Conservation (phyloP, 1,140 invertebrate species). For the Coelopa frigida region DNA sequence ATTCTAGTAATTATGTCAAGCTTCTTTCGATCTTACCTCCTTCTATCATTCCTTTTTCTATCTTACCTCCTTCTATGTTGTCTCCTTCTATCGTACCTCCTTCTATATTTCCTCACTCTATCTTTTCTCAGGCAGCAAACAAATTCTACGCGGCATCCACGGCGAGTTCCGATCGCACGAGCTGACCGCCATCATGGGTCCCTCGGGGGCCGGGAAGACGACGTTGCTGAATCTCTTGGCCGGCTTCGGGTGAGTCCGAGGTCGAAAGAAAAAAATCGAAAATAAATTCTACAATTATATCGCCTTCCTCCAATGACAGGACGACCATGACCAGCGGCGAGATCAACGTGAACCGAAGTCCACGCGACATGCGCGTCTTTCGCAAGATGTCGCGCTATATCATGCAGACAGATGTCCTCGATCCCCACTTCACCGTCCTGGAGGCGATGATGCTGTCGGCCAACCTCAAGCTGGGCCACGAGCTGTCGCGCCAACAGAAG, state of each 20-base stretch:
- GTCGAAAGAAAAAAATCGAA: background rate
- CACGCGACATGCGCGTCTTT: slow-evolving; percentile 68
- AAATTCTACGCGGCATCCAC: slow-evolving; percentile 29
- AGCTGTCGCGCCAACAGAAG: slow-evolving; percentile 58
- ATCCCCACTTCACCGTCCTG: slow-evolving; percentile 74
- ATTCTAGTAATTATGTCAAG: too few species aligned
- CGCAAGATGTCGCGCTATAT: slow-evolving; percentile 86
- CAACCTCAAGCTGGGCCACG: slow-evolving; percentile 74
- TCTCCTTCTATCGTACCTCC: too few species aligned
- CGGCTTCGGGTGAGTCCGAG: slow-evolving; percentile 67
- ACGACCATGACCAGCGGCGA: slow-evolving; percentile 50
- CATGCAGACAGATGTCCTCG: slow-evolving; percentile 87
- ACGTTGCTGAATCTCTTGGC: slow-evolving; percentile 78
- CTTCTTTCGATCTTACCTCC: too few species aligned
- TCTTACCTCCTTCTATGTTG: too few species aligned
- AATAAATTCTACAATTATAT: background rate
- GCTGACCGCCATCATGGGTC: slow-evolving; percentile 69
- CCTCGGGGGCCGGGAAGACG: slow-evolving; percentile 85
- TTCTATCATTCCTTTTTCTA: too few species aligned
- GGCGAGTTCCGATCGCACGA: slow-evolving; percentile 48
- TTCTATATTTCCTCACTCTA: background rate
- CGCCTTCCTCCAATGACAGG: slow-evolving; percentile 11
- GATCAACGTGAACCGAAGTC: slow-evolving; percentile 66
- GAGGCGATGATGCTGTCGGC: slow-evolving; percentile 83
- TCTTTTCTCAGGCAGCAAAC: slow-evolving; percentile 18